Evolutionary conservation across 1,140 invertebrate species (phyloP).

Genomic region (Apis dorsata): DNA sequence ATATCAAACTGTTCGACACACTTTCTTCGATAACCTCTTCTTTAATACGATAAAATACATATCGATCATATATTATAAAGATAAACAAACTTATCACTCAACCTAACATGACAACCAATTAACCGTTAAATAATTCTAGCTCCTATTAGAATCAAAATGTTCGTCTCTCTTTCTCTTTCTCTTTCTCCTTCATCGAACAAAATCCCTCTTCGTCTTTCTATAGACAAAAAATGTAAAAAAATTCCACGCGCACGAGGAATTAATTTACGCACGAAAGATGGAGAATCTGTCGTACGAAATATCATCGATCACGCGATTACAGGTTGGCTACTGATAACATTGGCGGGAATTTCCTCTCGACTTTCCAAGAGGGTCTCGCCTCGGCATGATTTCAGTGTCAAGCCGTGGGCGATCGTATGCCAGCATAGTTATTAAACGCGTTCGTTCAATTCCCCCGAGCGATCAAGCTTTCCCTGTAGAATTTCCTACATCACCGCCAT

Average conservation of each 20-base stretch:
- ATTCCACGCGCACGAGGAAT: neutral
- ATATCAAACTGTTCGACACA: too few species aligned
- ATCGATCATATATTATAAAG: too few species aligned
- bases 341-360: slow-evolving; percentile 42
- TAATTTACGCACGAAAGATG: neutral
- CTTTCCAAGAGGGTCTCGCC: slow-evolving; percentile 34
- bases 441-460: slow-evolving; percentile 69
- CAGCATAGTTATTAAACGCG: slow-evolving; percentile 67
- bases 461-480: slow-evolving; percentile 57
- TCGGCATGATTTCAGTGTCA: slow-evolving; percentile 53
- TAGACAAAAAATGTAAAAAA: neutral
- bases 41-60: too few species aligned
- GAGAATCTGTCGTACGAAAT: neutral
- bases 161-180: neutral
- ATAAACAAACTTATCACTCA: too few species aligned
- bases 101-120: too few species aligned
- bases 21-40: too few species aligned
- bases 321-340: slow-evolving; percentile 18
- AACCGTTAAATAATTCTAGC: too few species aligned
- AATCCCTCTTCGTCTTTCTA: neutral
- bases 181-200: too few species aligned
- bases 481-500: slow-evolving; percentile 48
- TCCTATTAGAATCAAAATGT: too few species aligned
- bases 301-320: neutral
- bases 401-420: slow-evolving; percentile 59